Evolutionary conservation across 2,797 vertebrate species (phyloP).

Genomic region (Sebastolobus alascanus): DNA sequence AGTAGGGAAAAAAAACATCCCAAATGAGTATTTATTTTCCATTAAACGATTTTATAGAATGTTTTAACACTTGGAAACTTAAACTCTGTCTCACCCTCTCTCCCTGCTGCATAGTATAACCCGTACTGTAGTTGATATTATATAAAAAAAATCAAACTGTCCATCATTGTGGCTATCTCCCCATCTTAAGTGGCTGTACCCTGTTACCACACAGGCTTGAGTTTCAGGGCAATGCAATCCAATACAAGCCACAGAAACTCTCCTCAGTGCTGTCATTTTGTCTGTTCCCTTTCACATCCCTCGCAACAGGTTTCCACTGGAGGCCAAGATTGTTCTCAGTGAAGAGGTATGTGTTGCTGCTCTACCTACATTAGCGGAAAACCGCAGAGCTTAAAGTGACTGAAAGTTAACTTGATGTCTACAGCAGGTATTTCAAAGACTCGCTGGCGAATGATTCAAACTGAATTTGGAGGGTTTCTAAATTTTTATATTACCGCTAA

Average conservation of each 20-base stretch:
- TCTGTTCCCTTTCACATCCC: constrained; percentile 80
- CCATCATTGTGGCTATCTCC: constrained; percentile 82
- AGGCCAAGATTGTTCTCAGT: constrained; percentile 68
- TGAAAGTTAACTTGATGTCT: constrained; percentile 22
- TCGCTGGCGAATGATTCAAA: not conserved
- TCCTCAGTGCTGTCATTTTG: constrained; percentile 81
- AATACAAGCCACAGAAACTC: constrained; percentile 84
- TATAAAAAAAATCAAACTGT: constrained; percentile 82
- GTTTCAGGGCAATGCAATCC: constrained; percentile 86
- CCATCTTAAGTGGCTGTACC: constrained; percentile 89
- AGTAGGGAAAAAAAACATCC: constrained; percentile 18
- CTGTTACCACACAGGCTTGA: constrained; percentile 83
- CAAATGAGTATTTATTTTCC: not conserved
- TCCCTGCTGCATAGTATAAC: constrained; percentile 45
- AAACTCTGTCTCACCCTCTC: constrained; percentile 19
- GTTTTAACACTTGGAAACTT: constrained; percentile 25
- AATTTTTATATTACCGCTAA: not conserved
- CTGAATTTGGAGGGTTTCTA: constrained; percentile 1
- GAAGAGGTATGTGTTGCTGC: constrained; percentile 62
- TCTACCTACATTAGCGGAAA: constrained; percentile 41
- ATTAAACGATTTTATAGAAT: constrained; percentile 17
- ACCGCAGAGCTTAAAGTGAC: constrained; percentile 32
- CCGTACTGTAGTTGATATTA: constrained; percentile 73
- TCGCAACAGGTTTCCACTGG: constrained; percentile 74
- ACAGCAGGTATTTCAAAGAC: constrained; percentile 9